A percentile compares a stretch with the other conserved stretches of the same genome.
These are phyloP conservation scores for Drosophila setosimentum DNA, from an alignment of 2,888 invertebrate genomes.

Conservation along the genomic window DNA sequence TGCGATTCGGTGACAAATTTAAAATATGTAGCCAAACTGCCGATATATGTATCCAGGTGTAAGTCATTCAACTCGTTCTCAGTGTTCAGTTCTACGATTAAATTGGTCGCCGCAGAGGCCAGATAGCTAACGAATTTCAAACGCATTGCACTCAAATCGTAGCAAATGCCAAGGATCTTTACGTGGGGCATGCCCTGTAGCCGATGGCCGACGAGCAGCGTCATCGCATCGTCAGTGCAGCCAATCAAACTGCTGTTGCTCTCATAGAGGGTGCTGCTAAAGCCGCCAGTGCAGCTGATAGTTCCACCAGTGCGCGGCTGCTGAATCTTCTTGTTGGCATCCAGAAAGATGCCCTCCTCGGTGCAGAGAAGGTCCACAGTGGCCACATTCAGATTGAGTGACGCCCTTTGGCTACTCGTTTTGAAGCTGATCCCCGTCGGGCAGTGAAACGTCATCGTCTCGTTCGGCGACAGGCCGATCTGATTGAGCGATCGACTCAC, in stretches of 20 bases:
- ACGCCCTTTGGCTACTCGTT: no score
- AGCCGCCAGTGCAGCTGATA: constrained; percentile 6
- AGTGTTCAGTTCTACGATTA: constrained; percentile 4
- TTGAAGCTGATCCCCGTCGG: constrained; percentile 1
- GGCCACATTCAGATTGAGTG: not conserved
- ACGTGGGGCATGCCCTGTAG: constrained; percentile 10
- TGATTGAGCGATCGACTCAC: not conserved
- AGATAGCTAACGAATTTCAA: constrained; percentile 39
- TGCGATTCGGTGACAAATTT: constrained; percentile 5
- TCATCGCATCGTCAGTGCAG: constrained; percentile 36
- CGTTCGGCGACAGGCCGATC: constrained; percentile 14
- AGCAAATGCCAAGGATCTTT: constrained; percentile 45
- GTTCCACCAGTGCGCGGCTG: accelerated
- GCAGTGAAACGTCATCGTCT: constrained; percentile 37
- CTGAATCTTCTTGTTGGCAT: not conserved
- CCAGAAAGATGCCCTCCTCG: constrained; percentile 5
- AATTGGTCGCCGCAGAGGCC: constrained; percentile 19
- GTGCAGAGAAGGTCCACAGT: constrained; percentile 24
- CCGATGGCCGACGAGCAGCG: constrained; percentile 40
- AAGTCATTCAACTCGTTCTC: constrained; percentile 20
- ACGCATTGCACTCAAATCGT: constrained; percentile 27
- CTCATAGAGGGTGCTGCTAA: constrained; percentile 29
- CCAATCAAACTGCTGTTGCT: constrained; percentile 37
- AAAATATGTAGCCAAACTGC: constrained; percentile 30
- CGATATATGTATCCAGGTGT: constrained; percentile 29